Evolutionary conservation across 2,797 vertebrate species (phyloP), one percentile per base, ranked within the genome.

Genomic region (Anniella stebbinsi): DNA sequence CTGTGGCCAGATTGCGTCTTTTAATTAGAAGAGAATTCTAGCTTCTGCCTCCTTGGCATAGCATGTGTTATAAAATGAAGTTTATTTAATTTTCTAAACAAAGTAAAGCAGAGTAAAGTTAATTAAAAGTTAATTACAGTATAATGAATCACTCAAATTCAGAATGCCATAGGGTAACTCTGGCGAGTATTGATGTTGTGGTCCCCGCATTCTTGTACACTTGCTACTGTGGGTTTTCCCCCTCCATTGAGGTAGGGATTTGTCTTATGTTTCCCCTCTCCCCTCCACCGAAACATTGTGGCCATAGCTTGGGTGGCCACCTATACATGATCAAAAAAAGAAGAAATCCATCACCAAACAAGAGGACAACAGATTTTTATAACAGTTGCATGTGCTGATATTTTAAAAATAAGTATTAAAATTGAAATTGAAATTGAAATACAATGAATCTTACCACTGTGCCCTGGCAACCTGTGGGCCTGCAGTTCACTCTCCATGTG

Each of bases 1-100:
- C 76, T 96, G 96, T 96, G 96, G 84, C 73, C 92, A 92, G 96
- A 94, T 93, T 96, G 95, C 85, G 95, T 93, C 95, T 94, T 96
- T 96, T 96, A 97, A 96, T 96, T 95, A 97, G 88, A 88, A n/a
- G 75, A 96, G 94, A 96, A 95, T 57, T 92, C 93, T 86, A 91
- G 92, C 92, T 95, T 95, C 95, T 96, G 93, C 80, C 60, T 96
- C 94, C 94, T 94, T 96, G 96, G 95, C 95, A 96, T 96, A 95
- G 91, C 0, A 10, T 91, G 91, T 95, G 92, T 87, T 93, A 97
- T 95, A 96, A 97, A 97, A 96, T 92, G 87, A 96, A 96, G 95
- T 97, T 97, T 97, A 97, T 97, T 97, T 97, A 96, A 97, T 96
- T 97, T 97, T 95, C 94, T 97, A 97, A 97, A 98, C 95, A 94